Conservation (phyloP, 2,888 invertebrate genomes). For the Myathropa florea region DNA sequence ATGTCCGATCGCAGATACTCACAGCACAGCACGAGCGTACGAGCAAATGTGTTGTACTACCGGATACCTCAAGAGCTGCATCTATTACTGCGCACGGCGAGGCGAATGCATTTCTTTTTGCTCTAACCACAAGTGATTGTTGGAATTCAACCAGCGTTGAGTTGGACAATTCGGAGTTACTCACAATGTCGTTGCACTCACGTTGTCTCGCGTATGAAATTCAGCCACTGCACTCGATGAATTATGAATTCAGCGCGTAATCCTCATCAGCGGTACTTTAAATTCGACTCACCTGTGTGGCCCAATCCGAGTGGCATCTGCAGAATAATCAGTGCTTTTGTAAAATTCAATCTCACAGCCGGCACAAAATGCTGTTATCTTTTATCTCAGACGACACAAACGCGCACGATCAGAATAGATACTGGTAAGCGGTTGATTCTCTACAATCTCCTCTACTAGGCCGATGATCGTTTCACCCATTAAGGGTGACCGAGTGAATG, state of each 20-base stretch:
- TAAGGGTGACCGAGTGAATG: constrained; percentile 63
- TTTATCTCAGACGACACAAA: constrained; percentile 32
- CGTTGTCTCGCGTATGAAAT: constrained; percentile 9
- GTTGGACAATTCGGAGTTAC: neutral
- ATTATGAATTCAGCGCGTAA: constrained; percentile 42
- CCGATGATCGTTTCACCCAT: constrained; percentile 53
- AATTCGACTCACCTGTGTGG: constrained; percentile 29
- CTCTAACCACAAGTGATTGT: neutral
- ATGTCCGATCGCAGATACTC: neutral
- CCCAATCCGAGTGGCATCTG: constrained; percentile 13
- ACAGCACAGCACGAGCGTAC: neutral
- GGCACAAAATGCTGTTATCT: constrained; percentile 4
- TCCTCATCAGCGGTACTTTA: constrained; percentile 15
- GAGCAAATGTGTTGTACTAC: neutral
- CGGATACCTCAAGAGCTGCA: neutral
- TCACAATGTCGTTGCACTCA: constrained; percentile 61
- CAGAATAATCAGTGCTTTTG: neutral
- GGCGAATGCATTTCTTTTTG: constrained; percentile 26
- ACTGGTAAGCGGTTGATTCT: neutral
- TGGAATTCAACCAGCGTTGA: constrained; percentile 3
- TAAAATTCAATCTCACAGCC: constrained; percentile 25
- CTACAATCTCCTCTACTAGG: neutral
- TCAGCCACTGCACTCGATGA: constrained; percentile 25
- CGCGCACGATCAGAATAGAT: constrained; percentile 16
- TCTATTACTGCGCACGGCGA: neutral